Base-by-base conservation (phyloP, 1,140 invertebrate genomes). In the Batillaria attramentaria region DNA sequence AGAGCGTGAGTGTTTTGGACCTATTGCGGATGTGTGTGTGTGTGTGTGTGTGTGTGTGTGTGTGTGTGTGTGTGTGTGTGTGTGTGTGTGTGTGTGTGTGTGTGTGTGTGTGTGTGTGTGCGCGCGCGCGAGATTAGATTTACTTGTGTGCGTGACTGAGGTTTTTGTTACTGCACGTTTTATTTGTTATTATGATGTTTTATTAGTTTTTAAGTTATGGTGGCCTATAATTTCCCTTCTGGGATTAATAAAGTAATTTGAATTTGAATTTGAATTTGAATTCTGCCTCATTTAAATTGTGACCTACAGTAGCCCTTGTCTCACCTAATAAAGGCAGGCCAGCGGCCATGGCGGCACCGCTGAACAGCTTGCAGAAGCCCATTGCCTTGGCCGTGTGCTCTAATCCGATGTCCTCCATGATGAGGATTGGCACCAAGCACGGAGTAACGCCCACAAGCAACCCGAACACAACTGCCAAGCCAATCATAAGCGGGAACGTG, bases 351-450 rank as follows among this genome's bases (percentile, higher is more conserved):
- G 57, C 73, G 16, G 73, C 73, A 10, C 73, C 73, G 42, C 73
- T 75, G 37, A 75, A 75, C 20, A 75, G 73, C 54, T 75, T 75
- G 73, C 31, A 37, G 57, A 75, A 75, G 73, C 73, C 73, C 73
- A 75, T 10, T 1, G 73, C 73, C 57, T 75, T 75, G 54, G 73
- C 73, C 57, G 73, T 75, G 54, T 75, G 50, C 54, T 62, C 35
- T 57, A 75, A 39, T 5, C 73, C 73, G 20, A 75, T 75, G 54
- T 75, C 73, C 37, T 75, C 73, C 73, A 75, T 75, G 73, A 75
- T 75, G 54, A 75, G 73, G 73, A 65, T 75, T 50, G 73, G 73
- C 73, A 65, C 0, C 24, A 75, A 10, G 28, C 73, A 75, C 6
- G 54, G 54, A 2, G 73, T 37, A 20, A 75, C 57, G 37, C 73